Percentiles rank a stretch among this genome's conserved stretches.
These are phyloP conservation scores for Drosophila mauritiana DNA, from an alignment of 1,140 invertebrate genomes.

Conservation along the genomic window DNA sequence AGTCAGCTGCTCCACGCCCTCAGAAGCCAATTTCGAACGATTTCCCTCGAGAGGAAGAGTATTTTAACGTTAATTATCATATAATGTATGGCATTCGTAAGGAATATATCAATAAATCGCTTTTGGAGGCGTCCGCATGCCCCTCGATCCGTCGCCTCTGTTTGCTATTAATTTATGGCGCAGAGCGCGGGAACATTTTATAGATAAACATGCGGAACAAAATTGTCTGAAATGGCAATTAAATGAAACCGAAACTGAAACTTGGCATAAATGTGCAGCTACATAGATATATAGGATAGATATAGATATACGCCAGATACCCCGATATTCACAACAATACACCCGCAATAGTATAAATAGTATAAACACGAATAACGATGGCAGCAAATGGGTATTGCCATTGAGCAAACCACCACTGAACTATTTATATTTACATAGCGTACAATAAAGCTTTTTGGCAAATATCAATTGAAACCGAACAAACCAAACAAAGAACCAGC, in stretches of 20 bases:
- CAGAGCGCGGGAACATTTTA: constrained; percentile 45
- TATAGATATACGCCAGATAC: constrained; percentile 11
- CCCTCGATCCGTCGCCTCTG: neutral
- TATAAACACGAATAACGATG: constrained; percentile 24
- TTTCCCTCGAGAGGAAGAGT: constrained; percentile 26
- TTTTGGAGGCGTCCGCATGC: constrained; percentile 43
- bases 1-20: constrained; percentile 1
- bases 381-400: constrained; percentile 28
- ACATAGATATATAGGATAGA: constrained; percentile 27
- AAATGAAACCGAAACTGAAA: constrained; percentile 72
- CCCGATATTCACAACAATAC: constrained; percentile 40
- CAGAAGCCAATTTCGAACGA: constrained; percentile 23
- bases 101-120: constrained; percentile 56
- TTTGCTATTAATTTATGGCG: constrained; percentile 63
- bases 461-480: constrained; percentile 36
- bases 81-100: constrained; percentile 51
- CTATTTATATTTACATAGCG: constrained; percentile 47
- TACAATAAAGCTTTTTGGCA: constrained; percentile 56
- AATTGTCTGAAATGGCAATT: constrained; percentile 73
- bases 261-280: constrained; percentile 59
- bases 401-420: constrained; percentile 34
- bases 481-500: constrained; percentile 22
- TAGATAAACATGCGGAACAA: constrained; percentile 73
- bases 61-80: constrained; percentile 53
- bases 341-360: constrained; percentile 18